These are phyloP conservation scores for Cygnus olor DNA, from an alignment of 2,797 vertebrate species.

Conservation along the genomic window DNA sequence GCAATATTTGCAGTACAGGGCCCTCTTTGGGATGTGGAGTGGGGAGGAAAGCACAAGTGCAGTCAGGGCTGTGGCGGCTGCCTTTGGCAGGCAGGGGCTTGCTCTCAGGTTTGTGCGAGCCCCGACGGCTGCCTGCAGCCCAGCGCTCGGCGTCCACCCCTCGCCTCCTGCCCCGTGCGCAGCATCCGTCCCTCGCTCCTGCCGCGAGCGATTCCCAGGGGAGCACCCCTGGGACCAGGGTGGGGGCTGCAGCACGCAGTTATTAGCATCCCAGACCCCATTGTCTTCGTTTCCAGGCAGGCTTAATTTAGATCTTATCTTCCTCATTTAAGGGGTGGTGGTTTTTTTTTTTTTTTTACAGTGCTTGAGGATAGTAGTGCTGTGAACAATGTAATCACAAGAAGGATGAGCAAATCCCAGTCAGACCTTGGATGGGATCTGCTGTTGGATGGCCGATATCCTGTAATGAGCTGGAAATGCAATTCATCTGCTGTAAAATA, in stretches of 20 bases:
- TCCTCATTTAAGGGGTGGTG: neutral
- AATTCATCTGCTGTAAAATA: neutral
- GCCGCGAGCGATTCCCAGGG: rapidly evolving
- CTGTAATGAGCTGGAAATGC: neutral
- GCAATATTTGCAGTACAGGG: rapidly evolving
- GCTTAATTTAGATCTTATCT: constrained; percentile 35
- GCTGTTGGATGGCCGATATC: neutral
- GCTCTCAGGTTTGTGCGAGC: neutral
- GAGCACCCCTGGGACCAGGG: neutral
- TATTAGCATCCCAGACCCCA: rapidly evolving
- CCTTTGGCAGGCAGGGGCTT: neutral
- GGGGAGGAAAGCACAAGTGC: neutral
- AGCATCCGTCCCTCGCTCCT: neutral
- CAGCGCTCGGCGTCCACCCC: neutral
- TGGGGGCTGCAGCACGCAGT: neutral
- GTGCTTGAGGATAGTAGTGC: neutral
- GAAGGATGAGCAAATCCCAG: neutral
- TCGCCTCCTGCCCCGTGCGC: neutral
- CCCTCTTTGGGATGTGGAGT: too few species aligned
- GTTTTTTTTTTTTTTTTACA: neutral
- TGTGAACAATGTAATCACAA: neutral
- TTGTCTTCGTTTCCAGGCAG: neutral
- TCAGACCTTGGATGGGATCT: neutral
- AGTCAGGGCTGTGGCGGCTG: rapidly evolving
- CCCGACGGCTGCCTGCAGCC: neutral